Percentiles rank a stretch among this genome's conserved stretches.
Evolutionary conservation across 1,140 invertebrate genomes (phyloP).

Genomic region (Metopolophium dirhodum): DNA sequence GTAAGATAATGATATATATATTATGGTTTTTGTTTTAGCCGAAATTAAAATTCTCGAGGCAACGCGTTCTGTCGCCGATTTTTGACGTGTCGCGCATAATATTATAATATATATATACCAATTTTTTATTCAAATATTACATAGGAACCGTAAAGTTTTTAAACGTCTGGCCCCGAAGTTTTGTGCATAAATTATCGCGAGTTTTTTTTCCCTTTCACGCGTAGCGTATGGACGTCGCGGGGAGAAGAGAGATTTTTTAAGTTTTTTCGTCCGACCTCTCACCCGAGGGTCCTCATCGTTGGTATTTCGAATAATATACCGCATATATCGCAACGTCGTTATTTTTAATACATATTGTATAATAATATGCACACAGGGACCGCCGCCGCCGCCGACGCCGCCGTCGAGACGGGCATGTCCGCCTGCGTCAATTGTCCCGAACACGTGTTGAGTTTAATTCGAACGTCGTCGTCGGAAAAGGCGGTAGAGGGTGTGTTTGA

Average conservation of each 20-base stretch:
- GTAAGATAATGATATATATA: neutral
- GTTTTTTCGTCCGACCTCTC: neutral
- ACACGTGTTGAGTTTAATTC: constrained; percentile 28
- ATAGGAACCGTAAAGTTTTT: neutral
- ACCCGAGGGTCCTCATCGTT: neutral
- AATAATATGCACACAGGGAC: neutral
- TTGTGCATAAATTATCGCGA: constrained; percentile 14
- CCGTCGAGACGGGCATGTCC: neutral
- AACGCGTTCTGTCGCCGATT: neutral
- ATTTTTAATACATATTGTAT: neutral
- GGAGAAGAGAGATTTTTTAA: neutral
- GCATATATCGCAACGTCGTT: neutral
- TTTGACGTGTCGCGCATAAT: neutral
- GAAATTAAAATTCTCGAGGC: constrained; percentile 31
- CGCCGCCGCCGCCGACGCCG: neutral
- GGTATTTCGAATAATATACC: neutral
- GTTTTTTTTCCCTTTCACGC: neutral
- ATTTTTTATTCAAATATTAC: neutral
- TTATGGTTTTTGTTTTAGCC: neutral
- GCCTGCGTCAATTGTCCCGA: constrained; percentile 8
- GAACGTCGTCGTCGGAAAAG: neutral
- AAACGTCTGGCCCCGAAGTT: constrained; percentile 29
- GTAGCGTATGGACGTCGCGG: neutral
- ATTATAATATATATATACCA: neutral
- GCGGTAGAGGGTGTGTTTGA: constrained; percentile 12